Evolutionary conservation across 2,797 vertebrate genomes (phyloP), one percentile per base, ranked within the genome.

Genomic region (Myotis daubentonii): DNA sequence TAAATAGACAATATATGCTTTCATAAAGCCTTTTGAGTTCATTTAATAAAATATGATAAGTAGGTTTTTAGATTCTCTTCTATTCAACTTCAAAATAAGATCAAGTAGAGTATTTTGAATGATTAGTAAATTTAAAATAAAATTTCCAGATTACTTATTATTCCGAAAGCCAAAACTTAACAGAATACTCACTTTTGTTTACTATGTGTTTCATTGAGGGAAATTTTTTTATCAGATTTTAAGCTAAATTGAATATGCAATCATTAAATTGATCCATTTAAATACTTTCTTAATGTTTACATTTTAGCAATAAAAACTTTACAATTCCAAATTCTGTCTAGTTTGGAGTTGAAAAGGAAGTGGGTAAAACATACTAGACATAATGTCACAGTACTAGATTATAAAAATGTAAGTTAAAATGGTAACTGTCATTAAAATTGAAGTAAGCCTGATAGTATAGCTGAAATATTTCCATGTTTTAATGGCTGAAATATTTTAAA

Each of bases 321-420:
- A 22, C 3, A n/a, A 33, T 78, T 83, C 33, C 47, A 25, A n/a
- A 84, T 84, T 75, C 57, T 92, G 5, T 68, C 11, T 62, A 70
- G 7, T 57, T 91, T 79, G 28, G 36, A 0, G 3, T 79, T 70
- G 51, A 33, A 76, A 70, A 79, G 4, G 15, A 88, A 81, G 91
- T 75, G 23, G n/a, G 10, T 85, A 22, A 74, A 72, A 93, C 95
- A 96, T 94, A 16, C 38, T 62, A 75, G 89, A 97, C 97, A 97
- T 96, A 95, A 96, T 95, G 22, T 33, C 47, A 96, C 70, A 53
- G 95, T 94, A 96, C 72, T 95, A 81, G 62, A 97, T 94, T 86
- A 82, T 83, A 74, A 94, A 96, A 78, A 36, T 90, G 7, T 88
- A 94, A 89, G 84, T 96, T 97, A 90, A 72, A 95, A 95, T 36